These are phyloP conservation scores for Madoqua kirkii DNA, from an alignment of 2,113 vertebrate genomes.

Conservation along the genomic window DNA sequence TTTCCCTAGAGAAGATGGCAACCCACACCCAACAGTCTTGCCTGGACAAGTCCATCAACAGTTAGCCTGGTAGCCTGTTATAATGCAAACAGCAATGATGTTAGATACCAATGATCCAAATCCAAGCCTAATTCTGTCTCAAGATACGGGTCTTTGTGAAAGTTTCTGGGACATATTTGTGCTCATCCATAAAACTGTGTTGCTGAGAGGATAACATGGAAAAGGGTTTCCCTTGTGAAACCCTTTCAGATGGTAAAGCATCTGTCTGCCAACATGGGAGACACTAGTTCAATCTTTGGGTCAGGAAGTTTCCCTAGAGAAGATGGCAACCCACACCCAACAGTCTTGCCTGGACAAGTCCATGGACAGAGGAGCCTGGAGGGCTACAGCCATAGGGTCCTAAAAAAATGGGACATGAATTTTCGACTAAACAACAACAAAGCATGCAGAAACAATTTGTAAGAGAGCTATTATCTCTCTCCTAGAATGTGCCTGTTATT, in stretches of 20 bases:
- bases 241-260: background rate
- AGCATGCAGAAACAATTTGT: background rate
- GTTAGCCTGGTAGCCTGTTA: background rate
- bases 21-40: background rate
- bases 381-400: background rate
- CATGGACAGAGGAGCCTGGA: too few species aligned
- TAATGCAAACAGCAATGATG: background rate
- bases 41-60: background rate
- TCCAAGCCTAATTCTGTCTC: background rate
- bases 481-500: background rate
- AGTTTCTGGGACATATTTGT: background rate
- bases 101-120: background rate
- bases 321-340: background rate
- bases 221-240: background rate
- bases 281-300: background rate
- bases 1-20: background rate
- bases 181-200: background rate
- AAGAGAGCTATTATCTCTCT: background rate
- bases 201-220: background rate
- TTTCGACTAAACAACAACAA: background rate
- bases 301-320: background rate
- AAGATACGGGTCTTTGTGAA: background rate
- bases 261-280: background rate
- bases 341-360: background rate
- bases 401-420: background rate